Evolutionary conservation across 2,888 invertebrate species (phyloP).

Genomic region (Drosophila acutilabella): DNA sequence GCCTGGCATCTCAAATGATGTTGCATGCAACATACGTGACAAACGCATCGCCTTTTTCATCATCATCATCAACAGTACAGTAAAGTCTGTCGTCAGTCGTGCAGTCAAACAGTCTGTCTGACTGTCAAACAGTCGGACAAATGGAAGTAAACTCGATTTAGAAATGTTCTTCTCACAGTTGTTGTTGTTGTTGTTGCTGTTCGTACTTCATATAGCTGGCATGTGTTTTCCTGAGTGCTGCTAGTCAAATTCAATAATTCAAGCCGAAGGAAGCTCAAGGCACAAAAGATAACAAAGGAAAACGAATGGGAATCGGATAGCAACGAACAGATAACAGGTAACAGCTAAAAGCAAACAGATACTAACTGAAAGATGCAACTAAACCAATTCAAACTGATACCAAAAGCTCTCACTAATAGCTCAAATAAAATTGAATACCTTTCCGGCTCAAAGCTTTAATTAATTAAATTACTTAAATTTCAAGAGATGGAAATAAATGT

Average conservation of each 20-base stretch:
- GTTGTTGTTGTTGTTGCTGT: slow-evolving; percentile 27
- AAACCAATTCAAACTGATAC: slow-evolving; percentile 20
- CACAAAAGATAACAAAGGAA: slow-evolving; percentile 31
- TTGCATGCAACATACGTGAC: slow-evolving; percentile 51
- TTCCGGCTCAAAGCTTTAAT: neutral
- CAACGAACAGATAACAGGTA: slow-evolving; percentile 5
- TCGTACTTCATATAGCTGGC: slow-evolving; percentile 36
- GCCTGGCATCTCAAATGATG: slow-evolving; percentile 61
- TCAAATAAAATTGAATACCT: slow-evolving; percentile 9
- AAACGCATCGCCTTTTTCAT: slow-evolving; percentile 15
- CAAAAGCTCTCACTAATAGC: slow-evolving; percentile 24
- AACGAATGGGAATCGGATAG: slow-evolving; percentile 14
- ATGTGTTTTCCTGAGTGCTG: slow-evolving; percentile 47
- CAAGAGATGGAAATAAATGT: neutral
- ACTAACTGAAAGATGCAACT: slow-evolving; percentile 9
- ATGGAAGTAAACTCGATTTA: slow-evolving; percentile 49
- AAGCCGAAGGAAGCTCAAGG: slow-evolving; percentile 39
- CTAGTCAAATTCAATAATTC: slow-evolving; percentile 74
- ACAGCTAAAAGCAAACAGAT: slow-evolving; percentile 8
- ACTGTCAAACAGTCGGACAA: slow-evolving; percentile 20
- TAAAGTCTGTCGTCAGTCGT: too few relatives aligned
- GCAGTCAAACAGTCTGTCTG: too few relatives aligned
- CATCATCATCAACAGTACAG: slow-evolving; percentile 5
- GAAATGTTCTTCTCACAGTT: slow-evolving; percentile 40
- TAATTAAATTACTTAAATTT: slow-evolving; percentile 5